Evolutionary conservation across 53 echinoderm and acorn worm species (phyloP).

Genomic region (Zoroaster sp.): DNA sequence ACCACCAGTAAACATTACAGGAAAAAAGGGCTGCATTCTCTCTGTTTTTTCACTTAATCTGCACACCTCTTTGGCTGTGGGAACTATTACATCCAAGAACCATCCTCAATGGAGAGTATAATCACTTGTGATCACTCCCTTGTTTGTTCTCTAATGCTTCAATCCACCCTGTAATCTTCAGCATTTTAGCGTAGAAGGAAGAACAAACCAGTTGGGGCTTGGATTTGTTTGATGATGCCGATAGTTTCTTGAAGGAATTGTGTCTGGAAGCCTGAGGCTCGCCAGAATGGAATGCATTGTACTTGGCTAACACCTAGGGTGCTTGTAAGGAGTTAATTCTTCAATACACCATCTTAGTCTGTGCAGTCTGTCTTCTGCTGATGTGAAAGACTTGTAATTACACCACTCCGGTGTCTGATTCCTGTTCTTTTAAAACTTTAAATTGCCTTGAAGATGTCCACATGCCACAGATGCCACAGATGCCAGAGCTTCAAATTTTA

Average conservation of each 20-base stretch:
- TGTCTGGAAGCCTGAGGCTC: not conserved
- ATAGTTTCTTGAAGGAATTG: not conserved
- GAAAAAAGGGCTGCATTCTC: not conserved
- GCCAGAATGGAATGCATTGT: not conserved
- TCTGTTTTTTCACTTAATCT: not conserved
- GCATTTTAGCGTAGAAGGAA: not conserved
- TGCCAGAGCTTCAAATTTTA: not conserved
- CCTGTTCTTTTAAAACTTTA: not conserved
- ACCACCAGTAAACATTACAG: not conserved
- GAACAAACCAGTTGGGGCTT: not conserved
- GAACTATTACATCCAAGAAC: not conserved
- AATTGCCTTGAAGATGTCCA: not conserved
- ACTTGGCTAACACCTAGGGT: not conserved
- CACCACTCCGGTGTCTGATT: not conserved
- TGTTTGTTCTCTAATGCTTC: not conserved
- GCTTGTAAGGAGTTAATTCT: slow-evolving; percentile 26
- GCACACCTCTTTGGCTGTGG: not conserved
- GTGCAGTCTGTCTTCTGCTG: not conserved
- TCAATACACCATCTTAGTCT: not conserved
- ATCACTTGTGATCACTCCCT: not conserved
- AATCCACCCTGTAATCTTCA: not conserved
- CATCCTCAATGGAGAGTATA: not conserved
- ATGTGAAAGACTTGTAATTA: not conserved
- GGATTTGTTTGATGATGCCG: not conserved
- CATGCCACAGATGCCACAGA: not conserved